A percentile compares a stretch with the other conserved stretches of the same genome.
These are phyloP conservation scores for Drosophila kanapiae DNA, from an alignment of 1,140 invertebrate genomes.

Conservation along the genomic window DNA sequence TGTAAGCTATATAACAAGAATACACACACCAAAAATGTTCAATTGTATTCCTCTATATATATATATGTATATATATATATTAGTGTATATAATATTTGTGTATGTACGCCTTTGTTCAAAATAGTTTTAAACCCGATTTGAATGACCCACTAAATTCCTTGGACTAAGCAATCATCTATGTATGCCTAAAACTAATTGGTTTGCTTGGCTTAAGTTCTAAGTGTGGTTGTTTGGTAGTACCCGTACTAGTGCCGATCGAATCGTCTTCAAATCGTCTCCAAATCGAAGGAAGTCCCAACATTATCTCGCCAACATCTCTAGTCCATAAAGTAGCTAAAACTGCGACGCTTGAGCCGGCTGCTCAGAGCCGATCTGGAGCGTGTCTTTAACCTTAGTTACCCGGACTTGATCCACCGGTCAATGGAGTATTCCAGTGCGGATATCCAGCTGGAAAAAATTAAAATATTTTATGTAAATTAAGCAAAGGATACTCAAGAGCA, in stretches of 20 bases:
- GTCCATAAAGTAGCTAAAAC: slow-evolving; percentile 81
- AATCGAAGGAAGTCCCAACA: not conserved
- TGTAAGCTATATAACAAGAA: slow-evolving; percentile 77
- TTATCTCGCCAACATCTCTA: slow-evolving; percentile 12
- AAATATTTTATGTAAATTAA: not conserved
- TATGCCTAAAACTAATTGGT: slow-evolving; percentile 57
- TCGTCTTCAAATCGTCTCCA: slow-evolving; percentile 6
- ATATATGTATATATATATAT: slow-evolving; percentile 1
- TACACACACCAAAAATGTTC: slow-evolving; percentile 72
- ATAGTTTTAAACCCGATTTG: slow-evolving; percentile 75
- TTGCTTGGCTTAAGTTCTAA: slow-evolving; percentile 42
- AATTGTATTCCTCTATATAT: slow-evolving; percentile 55
- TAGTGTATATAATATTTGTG: slow-evolving; percentile 49
- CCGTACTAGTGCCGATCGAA: slow-evolving; percentile 74
- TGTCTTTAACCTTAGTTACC: slow-evolving; percentile 87
- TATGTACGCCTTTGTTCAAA: slow-evolving; percentile 60
- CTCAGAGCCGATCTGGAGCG: slow-evolving; percentile 67
- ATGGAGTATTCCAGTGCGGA: slow-evolving; percentile 97
- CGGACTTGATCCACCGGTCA: slow-evolving; percentile 97
- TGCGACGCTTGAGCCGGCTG: slow-evolving; percentile 72
- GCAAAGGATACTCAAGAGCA: not conserved
- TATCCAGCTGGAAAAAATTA: slow-evolving; percentile 92
- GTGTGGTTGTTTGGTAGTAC: slow-evolving; percentile 62
- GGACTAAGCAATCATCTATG: slow-evolving; percentile 70
- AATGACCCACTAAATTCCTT: slow-evolving; percentile 70